Evolutionary conservation across 2,888 invertebrate genomes (phyloP).

Genomic region (Ennomos erosarius): DNA sequence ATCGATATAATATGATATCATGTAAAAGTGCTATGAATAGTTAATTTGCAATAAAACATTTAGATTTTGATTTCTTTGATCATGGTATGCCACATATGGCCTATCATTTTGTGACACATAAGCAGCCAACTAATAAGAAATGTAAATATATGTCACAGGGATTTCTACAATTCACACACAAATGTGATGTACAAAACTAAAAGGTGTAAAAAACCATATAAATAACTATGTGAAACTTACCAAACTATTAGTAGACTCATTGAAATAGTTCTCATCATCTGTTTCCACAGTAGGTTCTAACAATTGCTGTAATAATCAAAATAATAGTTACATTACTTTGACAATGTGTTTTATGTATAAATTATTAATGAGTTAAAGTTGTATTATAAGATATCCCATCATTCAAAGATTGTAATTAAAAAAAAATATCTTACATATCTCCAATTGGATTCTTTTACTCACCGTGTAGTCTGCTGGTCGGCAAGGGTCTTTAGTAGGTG

Average conservation of each 20-base stretch:
- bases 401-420: too few species aligned
- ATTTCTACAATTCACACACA: neutral
- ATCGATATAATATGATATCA: too few species aligned
- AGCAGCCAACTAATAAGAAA: too few species aligned
- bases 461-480: conserved; percentile 90
- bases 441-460: conserved; percentile 49
- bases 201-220: conserved; percentile 1
- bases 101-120: too few species aligned
- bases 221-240: conserved; percentile 65
- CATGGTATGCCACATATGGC: too few species aligned
- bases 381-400: too few species aligned
- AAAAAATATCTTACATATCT: too few species aligned
- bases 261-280: conserved; percentile 92
- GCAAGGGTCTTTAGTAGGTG: conserved; percentile 96
- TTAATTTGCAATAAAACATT: too few species aligned
- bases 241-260: conserved; percentile 88
- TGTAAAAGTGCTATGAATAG: too few species aligned
- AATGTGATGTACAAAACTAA: neutral
- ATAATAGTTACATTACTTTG: neutral
- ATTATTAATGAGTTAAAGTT: too few species aligned
- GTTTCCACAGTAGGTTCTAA: conserved; percentile 90
- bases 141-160: too few species aligned
- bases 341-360: conserved; percentile 35
- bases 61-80: too few species aligned
- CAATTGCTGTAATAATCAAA: conserved; percentile 65